Conservation (phyloP, 2,888 invertebrate genomes). For the Cremastobaeus sp. region DNA sequence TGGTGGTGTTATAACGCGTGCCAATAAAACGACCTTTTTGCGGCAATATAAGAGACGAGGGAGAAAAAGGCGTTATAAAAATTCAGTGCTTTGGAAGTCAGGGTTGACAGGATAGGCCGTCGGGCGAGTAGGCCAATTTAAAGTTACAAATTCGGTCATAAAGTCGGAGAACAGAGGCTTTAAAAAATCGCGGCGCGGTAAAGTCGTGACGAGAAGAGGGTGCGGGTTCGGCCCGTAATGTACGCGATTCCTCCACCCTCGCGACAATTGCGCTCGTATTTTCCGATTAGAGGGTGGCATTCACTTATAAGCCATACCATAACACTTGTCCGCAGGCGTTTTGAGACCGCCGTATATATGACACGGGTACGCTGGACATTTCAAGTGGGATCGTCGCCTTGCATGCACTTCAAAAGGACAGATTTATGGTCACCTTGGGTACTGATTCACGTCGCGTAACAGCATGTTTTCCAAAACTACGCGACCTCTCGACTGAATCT, state of each 20-base stretch:
- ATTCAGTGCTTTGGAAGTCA: constrained; percentile 52
- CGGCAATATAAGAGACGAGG: constrained; percentile 32
- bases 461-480: constrained; percentile 63
- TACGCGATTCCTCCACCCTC: constrained; percentile 64
- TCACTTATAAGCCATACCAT: constrained; percentile 78
- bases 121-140: constrained; percentile 71
- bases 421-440: constrained; percentile 78
- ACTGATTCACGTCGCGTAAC: constrained; percentile 75
- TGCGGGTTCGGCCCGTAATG: constrained; percentile 29
- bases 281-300: constrained; percentile 78
- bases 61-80: constrained; percentile 55
- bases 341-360: constrained; percentile 68
- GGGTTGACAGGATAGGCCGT: constrained; percentile 52
- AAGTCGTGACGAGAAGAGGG: constrained; percentile 25
- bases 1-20: constrained; percentile 30
- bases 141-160: constrained; percentile 77
- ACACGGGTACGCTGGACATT: constrained; percentile 56
- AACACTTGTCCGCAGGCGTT: constrained; percentile 78
- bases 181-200: constrained; percentile 61
- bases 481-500: constrained; percentile 61
- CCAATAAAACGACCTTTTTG: constrained; percentile 52
- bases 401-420: constrained; percentile 70
- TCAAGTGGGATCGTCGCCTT: constrained; percentile 47
- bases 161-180: constrained; percentile 67
- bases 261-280: constrained; percentile 78